Conservation (phyloP, 2,113 vertebrate genomes). For the Murina feae region DNA sequence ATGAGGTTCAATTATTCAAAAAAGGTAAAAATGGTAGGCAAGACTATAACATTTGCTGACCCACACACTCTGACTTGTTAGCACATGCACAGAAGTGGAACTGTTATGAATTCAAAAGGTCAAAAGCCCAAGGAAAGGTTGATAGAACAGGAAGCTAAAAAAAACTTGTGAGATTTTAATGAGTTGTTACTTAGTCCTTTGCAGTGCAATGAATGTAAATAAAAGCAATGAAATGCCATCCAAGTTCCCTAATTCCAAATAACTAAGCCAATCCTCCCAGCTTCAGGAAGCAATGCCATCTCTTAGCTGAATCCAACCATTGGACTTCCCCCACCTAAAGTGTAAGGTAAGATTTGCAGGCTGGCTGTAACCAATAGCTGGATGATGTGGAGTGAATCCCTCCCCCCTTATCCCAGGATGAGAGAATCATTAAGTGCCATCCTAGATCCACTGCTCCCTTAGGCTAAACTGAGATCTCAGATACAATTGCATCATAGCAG, state of each 20-base stretch:
- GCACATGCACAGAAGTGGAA: background rate
- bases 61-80: background rate
- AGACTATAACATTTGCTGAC: background rate
- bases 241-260: background rate
- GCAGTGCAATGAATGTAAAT: background rate
- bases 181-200: background rate
- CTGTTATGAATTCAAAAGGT: background rate
- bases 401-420: fast-evolving
- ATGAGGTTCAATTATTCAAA: background rate
- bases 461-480: background rate
- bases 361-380: background rate
- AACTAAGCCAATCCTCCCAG: background rate
- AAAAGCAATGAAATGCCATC: background rate
- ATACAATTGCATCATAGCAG: background rate
- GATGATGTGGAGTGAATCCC: background rate
- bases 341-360: background rate
- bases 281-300: background rate
- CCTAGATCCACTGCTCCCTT: background rate
- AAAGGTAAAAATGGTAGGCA: background rate
- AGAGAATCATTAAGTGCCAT: background rate
- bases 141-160: background rate
- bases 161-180: background rate
- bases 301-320: background rate
- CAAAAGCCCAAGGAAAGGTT: background rate
- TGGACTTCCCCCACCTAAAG: background rate